These are phyloP conservation scores for Synergus umbraculus DNA, from an alignment of 2,888 invertebrate species.

Conservation along the genomic window DNA sequence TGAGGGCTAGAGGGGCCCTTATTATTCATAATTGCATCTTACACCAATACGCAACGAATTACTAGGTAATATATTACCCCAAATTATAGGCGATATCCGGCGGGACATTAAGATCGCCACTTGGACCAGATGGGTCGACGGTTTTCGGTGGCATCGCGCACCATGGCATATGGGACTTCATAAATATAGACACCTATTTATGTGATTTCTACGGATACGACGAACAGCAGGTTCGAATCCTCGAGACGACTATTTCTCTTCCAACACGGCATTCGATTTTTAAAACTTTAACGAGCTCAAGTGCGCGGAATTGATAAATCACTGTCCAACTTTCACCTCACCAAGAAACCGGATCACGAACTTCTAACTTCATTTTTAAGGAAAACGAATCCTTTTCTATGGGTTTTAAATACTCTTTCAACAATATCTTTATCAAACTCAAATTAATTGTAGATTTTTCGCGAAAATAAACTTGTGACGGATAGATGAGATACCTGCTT, in stretches of 20 bases:
- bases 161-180: slow-evolving; percentile 70
- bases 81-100: slow-evolving; percentile 76
- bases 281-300: slow-evolving; percentile 39
- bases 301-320: slow-evolving; percentile 32
- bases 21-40: slow-evolving; percentile 74
- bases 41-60: slow-evolving; percentile 74
- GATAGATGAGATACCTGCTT: too few species aligned
- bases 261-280: background rate
- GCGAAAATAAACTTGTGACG: too few species aligned
- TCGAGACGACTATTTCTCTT: slow-evolving; percentile 40
- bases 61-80: slow-evolving; percentile 76
- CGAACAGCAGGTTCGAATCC: slow-evolving; percentile 27
- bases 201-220: slow-evolving; percentile 55
- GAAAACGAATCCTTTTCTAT: background rate
- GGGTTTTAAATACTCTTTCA: background rate
- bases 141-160: slow-evolving; percentile 68
- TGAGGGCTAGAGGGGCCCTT: slow-evolving; percentile 58
- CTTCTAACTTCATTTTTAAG: background rate
- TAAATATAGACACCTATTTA: slow-evolving; percentile 68
- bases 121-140: slow-evolving; percentile 72
- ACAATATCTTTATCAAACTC: too few species aligned
- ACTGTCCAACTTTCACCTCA: slow-evolving; percentile 17
- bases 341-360: background rate
- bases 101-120: slow-evolving; percentile 73
- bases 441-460: too few species aligned